Percentiles rank a stretch among this genome's conserved stretches.
phyloP scores from a whole-genome alignment of 2,888 invertebrate species.

The Stenichneumon culpator region DNA sequence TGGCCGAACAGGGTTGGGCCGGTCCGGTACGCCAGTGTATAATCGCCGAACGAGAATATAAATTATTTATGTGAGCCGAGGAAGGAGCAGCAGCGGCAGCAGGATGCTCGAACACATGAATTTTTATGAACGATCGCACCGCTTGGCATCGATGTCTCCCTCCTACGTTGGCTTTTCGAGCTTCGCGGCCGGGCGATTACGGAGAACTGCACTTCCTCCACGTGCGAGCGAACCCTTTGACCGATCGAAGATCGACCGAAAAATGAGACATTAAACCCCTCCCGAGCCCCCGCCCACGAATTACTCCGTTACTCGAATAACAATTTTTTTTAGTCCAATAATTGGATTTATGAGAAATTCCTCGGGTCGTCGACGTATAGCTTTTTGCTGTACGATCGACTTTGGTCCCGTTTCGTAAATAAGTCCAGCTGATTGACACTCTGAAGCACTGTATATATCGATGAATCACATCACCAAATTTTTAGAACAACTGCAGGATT shows the following conservation, averaged over 20 bases:
- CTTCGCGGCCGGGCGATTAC: conserved; percentile 49
- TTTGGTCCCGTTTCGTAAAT: background rate
- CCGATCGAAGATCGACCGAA: conserved; percentile 21
- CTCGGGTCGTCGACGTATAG: too few species aligned
- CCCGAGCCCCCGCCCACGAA: conserved; percentile 8
- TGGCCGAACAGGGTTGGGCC: conserved; percentile 47
- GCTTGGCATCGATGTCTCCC: conserved; percentile 51
- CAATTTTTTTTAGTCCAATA: conserved; percentile 5
- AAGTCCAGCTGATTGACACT: background rate
- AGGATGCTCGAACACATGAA: conserved; percentile 69
- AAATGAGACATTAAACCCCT: conserved; percentile 67
- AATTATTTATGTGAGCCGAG: conserved; percentile 72
- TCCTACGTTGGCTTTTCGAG: conserved; percentile 50
- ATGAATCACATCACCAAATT: background rate
- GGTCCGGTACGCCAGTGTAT: conserved; percentile 55
- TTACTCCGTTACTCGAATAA: conserved; percentile 30
- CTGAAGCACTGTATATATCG: background rate
- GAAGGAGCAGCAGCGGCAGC: conserved; percentile 35
- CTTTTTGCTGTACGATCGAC: background rate
- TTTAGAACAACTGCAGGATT: background rate
- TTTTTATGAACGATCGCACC: conserved; percentile 72
- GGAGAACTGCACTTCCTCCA: conserved; percentile 10
- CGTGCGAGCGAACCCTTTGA: background rate
- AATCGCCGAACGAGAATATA: conserved; percentile 70
- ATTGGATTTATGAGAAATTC: background rate